A percentile compares a stretch with the other conserved stretches of the same genome.
phyloP scores from a whole-genome alignment of 2,113 vertebrate genomes.

The Oreocharis arfaki region DNA sequence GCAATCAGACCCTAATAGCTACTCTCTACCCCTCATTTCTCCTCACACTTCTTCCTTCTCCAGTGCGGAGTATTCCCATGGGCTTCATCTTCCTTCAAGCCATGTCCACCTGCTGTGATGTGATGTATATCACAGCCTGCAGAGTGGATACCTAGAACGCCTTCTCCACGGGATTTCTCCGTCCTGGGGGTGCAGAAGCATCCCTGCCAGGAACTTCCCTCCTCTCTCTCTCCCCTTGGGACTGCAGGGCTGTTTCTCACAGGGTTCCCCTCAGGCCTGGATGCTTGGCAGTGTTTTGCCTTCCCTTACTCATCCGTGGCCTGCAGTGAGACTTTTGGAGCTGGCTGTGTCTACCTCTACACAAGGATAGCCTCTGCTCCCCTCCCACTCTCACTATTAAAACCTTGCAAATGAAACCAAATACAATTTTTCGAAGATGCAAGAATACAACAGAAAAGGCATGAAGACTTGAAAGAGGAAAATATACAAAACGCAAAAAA shows the following conservation, averaged over 20 bases:
- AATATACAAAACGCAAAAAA: not conserved
- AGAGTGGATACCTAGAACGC: not conserved
- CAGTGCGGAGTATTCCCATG: not conserved
- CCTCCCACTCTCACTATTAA: not conserved
- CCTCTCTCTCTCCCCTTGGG: not conserved
- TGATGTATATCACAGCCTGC: not conserved
- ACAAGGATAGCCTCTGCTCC: accelerated
- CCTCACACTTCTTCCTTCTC: not conserved
- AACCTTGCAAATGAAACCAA: not conserved
- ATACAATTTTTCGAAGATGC: not conserved
- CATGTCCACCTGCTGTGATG: not conserved
- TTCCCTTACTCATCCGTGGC: not conserved
- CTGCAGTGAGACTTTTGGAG: not conserved
- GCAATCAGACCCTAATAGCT: too few relatives aligned
- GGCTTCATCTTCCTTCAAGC: not conserved
- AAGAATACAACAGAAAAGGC: not conserved
- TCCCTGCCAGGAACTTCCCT: not conserved
- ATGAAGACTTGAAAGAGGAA: not conserved
- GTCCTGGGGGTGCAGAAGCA: not conserved
- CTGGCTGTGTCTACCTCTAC: not conserved
- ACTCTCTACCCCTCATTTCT: not conserved
- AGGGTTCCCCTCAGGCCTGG: accelerated
- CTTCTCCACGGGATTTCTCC: too few relatives aligned
- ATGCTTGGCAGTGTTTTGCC: not conserved
- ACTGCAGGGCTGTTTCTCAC: not conserved